Evolutionary conservation across 1,140 invertebrate genomes (phyloP).

Genomic region (Drosophila trapezifrons): DNA sequence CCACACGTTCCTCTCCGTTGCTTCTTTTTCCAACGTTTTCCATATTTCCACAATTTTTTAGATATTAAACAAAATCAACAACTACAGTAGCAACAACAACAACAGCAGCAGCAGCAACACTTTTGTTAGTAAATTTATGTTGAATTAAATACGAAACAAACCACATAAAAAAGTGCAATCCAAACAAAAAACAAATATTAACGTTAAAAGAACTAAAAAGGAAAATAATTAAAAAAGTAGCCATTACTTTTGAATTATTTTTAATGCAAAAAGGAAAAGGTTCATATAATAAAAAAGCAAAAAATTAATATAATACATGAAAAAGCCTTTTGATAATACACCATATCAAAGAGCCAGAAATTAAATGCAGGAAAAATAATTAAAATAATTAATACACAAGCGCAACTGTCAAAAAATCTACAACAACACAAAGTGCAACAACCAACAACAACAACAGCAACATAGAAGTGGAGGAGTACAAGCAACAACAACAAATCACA

Average conservation of each 20-base stretch:
- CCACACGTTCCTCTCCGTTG: constrained; percentile 52
- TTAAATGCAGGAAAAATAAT: constrained; percentile 57
- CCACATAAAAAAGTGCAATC: constrained; percentile 75
- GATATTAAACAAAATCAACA: constrained; percentile 67
- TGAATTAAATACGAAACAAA: constrained; percentile 71
- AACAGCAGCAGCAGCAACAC: constrained; percentile 66
- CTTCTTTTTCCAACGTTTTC: constrained; percentile 42
- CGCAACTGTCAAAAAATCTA: constrained; percentile 66
- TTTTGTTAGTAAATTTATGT: constrained; percentile 81
- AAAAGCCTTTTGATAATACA: constrained; percentile 58
- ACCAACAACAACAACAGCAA: constrained; percentile 33
- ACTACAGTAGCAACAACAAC: constrained; percentile 44
- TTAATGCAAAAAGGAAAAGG: constrained; percentile 49
- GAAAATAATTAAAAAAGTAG: constrained; percentile 80
- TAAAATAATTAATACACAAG: constrained; percentile 64
- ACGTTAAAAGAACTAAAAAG: constrained; percentile 57
- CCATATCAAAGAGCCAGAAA: constrained; percentile 73
- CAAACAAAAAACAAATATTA: constrained; percentile 52
- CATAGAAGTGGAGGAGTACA: constrained; percentile 23
- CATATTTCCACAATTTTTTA: constrained; percentile 49
- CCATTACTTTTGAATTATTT: constrained; percentile 81
- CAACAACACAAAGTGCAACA: constrained; percentile 60
- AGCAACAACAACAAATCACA: constrained; percentile 42
- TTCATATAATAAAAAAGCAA: constrained; percentile 16
- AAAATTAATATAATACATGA: constrained; percentile 21